These are phyloP conservation scores for Lymantria dispar DNA, from an alignment of 2,888 invertebrate species.

Conservation along the genomic window DNA sequence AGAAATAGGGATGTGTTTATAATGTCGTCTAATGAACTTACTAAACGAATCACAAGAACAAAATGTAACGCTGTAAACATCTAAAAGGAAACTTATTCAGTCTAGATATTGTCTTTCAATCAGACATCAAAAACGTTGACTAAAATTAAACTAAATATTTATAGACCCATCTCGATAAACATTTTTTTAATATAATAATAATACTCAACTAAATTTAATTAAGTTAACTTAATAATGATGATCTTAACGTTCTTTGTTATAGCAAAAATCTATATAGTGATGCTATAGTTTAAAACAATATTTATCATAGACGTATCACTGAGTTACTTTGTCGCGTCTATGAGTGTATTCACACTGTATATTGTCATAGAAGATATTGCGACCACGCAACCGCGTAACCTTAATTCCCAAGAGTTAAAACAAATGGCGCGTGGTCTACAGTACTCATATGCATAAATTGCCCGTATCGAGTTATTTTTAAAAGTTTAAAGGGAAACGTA, in stretches of 20 bases:
- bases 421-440: too few species aligned
- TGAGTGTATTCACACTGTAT: too few species aligned
- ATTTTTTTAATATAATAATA: conserved; percentile 41
- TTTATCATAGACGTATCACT: conserved; percentile 12
- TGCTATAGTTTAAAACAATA: conserved; percentile 25
- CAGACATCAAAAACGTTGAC: conserved; percentile 68
- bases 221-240: conserved; percentile 50
- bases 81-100: conserved; percentile 73
- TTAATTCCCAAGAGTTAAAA: too few species aligned
- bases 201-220: conserved; percentile 71
- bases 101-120: conserved; percentile 77
- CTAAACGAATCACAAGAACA: conserved; percentile 58
- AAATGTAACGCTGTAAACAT: conserved; percentile 44
- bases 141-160: conserved; percentile 51
- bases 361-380: too few species aligned
- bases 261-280: conserved; percentile 40
- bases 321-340: conserved; percentile 19
- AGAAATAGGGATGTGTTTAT: conserved; percentile 34
- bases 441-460: too few species aligned
- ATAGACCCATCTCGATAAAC: conserved; percentile 53
- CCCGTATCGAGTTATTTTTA: too few species aligned
- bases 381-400: too few species aligned
- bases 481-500: too few species aligned
- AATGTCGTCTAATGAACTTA: conserved; percentile 52
- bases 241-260: conserved; percentile 52